Evolutionary conservation across 2,797 vertebrate genomes (phyloP).

Genomic region (Hafferia zeledoni): DNA sequence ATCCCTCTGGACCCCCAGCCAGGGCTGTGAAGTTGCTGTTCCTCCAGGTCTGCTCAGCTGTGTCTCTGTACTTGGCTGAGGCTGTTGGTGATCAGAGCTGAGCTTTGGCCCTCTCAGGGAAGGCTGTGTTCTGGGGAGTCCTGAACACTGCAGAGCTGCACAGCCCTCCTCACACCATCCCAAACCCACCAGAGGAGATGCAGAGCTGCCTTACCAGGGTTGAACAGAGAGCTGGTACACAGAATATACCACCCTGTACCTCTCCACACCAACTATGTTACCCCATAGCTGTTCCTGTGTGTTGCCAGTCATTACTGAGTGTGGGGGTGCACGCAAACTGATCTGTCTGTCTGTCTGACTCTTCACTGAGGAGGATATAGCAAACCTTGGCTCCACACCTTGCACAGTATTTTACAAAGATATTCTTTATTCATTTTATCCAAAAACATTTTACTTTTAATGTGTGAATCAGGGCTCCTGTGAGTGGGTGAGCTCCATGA

Average conservation of each 20-base stretch:
- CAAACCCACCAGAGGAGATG: not conserved
- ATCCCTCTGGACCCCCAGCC: not conserved
- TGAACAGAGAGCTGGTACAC: not conserved
- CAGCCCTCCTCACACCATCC: not conserved
- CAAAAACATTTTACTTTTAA: not conserved
- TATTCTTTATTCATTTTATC: not conserved
- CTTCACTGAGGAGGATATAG: not conserved
- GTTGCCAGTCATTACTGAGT: not conserved
- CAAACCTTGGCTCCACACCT: not conserved
- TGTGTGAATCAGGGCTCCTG: not conserved
- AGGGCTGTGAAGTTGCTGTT: not conserved
- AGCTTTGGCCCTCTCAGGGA: not conserved
- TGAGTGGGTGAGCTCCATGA: not conserved
- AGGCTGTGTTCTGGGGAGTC: fast-evolving
- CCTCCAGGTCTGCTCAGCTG: not conserved
- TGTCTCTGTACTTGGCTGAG: fast-evolving
- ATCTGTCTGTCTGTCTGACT: not conserved
- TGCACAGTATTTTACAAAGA: not conserved
- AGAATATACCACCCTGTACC: not conserved
- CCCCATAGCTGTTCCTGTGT: not conserved
- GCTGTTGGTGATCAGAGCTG: not conserved
- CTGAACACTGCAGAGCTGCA: not conserved
- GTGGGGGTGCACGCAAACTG: not conserved
- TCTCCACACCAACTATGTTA: fast-evolving
- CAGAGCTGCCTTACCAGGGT: not conserved